phyloP scores from a whole-genome alignment of 2,113 vertebrate genomes.

The Peromyscus maniculatus region DNA sequence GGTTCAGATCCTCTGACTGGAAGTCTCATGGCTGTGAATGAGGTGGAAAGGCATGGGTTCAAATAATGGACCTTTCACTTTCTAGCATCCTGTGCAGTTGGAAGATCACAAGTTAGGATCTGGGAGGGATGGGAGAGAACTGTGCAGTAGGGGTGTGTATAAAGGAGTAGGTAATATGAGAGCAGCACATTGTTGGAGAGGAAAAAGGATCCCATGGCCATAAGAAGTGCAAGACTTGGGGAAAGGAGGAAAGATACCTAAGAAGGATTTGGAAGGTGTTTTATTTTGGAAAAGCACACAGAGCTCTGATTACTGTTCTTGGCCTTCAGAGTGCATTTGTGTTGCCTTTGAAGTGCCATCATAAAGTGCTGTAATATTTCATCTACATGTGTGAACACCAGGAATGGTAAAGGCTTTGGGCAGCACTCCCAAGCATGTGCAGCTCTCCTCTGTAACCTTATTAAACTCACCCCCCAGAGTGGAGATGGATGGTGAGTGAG shows the following conservation, averaged over 20 bases:
- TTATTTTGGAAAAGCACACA: background rate
- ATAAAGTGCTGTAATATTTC: background rate
- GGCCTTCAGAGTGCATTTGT: background rate
- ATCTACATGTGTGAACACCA: accelerated
- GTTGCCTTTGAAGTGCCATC: background rate
- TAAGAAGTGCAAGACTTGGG: background rate
- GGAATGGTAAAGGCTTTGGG: background rate
- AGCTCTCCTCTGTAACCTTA: background rate
- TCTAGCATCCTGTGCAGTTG: background rate
- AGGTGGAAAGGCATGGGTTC: background rate
- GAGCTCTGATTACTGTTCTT: background rate
- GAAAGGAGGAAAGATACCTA: background rate
- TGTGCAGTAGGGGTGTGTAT: accelerated
- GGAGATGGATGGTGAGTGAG: accelerated
- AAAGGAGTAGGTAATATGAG: background rate
- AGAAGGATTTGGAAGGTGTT: background rate
- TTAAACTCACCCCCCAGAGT: background rate
- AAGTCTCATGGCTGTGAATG: background rate
- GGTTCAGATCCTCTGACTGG: background rate
- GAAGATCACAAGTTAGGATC: background rate
- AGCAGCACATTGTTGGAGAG: accelerated
- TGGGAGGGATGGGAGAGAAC: background rate
- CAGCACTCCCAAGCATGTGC: background rate
- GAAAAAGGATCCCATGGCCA: background rate
- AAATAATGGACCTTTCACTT: background rate